Percentiles rank a stretch among this genome's conserved stretches.
phyloP scores from a whole-genome alignment of 2,888 invertebrate genomes.

The Crematogaster levior region DNA sequence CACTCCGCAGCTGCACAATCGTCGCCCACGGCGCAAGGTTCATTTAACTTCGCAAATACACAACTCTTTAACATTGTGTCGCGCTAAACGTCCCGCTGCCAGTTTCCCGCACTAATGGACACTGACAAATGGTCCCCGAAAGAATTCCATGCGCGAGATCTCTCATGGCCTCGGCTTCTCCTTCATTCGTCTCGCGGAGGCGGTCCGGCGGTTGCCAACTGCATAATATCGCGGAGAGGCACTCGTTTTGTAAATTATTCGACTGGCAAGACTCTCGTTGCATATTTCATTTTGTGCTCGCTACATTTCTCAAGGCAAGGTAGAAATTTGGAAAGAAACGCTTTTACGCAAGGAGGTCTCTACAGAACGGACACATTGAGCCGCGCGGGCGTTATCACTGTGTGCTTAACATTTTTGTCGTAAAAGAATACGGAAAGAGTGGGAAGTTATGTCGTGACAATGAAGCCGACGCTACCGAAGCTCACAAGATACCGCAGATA shows the following conservation, averaged over 20 bases:
- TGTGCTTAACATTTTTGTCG: slow-evolving; percentile 8
- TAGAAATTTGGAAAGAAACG: background rate
- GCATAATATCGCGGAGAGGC: background rate
- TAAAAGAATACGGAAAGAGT: background rate
- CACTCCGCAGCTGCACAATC: slow-evolving; percentile 80
- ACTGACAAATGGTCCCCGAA: slow-evolving; percentile 72
- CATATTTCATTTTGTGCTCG: slow-evolving; percentile 2
- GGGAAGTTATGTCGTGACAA: slow-evolving; percentile 30
- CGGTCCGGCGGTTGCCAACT: slow-evolving; percentile 13
- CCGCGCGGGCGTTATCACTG: background rate
- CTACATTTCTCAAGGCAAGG: background rate
- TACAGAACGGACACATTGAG: background rate
- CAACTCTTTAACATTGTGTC: slow-evolving; percentile 82
- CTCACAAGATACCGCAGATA: slow-evolving; percentile 27
- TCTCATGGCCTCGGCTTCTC: background rate
- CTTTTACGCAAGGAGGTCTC: background rate
- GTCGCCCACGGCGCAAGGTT: slow-evolving; percentile 78
- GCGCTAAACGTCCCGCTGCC: slow-evolving; percentile 75
- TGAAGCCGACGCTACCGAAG: slow-evolving; percentile 16
- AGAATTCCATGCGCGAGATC: slow-evolving; percentile 57
- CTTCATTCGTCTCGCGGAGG: slow-evolving; percentile 8
- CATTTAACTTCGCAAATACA: slow-evolving; percentile 82
- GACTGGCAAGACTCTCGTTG: background rate
- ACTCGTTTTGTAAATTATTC: slow-evolving; percentile 26
- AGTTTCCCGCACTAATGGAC: slow-evolving; percentile 72